Conservation (phyloP, 2,113 vertebrate genomes). For the Oncorhynchus kisutch region DNA sequence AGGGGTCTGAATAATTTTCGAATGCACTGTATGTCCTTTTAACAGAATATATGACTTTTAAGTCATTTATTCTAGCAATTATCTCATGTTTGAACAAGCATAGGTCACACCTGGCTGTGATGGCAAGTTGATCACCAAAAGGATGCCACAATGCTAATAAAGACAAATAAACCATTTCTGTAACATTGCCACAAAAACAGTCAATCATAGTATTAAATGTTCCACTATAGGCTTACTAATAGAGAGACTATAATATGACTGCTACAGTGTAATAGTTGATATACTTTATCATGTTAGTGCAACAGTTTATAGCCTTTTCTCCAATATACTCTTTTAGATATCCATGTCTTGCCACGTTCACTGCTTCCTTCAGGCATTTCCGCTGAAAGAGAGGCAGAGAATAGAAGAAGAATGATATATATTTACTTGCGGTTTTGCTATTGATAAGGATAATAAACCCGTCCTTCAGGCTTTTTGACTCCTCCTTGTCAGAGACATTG, state of each 20-base stretch:
- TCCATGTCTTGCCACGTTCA: conserved; percentile 12
- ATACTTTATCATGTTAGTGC: no score
- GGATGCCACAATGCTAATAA: no score
- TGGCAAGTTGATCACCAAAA: no score
- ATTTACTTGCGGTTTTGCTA: conserved; percentile 47
- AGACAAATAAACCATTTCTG: no score
- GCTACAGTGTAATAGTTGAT: neutral
- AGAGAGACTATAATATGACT: conserved; percentile 1
- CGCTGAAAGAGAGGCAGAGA: conserved; percentile 25
- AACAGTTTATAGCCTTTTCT: neutral
- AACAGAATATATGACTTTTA: no score
- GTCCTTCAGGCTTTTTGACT: conserved; percentile 14
- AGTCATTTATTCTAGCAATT: no score
- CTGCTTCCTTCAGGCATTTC: conserved; percentile 34
- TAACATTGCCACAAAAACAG: neutral
- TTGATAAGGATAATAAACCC: conserved; percentile 56
- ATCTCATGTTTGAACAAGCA: no score
- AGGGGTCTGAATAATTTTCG: no score
- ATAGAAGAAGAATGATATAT: conserved; percentile 41
- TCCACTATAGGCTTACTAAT: neutral
- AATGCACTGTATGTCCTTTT: no score
- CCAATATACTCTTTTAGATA: conserved; percentile 34
- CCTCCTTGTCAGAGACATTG: neutral
- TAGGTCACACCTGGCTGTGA: no score
- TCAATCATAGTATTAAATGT: neutral